Conservation (phyloP, 2,113 vertebrate genomes). For the Paedocypris sp. region DNA sequence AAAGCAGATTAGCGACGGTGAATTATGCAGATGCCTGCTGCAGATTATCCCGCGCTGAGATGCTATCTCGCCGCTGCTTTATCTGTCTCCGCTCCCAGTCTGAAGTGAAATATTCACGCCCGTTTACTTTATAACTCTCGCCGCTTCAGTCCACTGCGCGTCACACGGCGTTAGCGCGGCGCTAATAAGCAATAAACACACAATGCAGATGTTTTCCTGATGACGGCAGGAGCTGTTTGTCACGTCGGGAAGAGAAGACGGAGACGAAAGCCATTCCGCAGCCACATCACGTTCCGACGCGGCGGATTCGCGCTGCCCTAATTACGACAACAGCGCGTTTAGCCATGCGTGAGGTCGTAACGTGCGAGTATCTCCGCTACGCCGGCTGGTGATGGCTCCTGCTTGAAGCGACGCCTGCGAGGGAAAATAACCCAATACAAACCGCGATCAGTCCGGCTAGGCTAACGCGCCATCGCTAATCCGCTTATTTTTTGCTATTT, state of each 20-base stretch:
- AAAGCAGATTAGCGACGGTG: constrained; percentile 63
- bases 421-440: too few relatives aligned
- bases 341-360: constrained; percentile 41
- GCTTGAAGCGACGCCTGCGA: too few relatives aligned
- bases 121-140: constrained; percentile 9
- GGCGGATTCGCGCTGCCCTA: constrained; percentile 55
- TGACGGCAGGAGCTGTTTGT: constrained; percentile 46
- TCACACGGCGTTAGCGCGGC: background rate
- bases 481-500: too few relatives aligned
- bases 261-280: constrained; percentile 48
- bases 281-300: constrained; percentile 47
- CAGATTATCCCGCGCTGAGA: constrained; percentile 58
- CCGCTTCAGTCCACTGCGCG: background rate
- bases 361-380: constrained; percentile 4
- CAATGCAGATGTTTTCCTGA: background rate
- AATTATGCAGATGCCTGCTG: constrained; percentile 68
- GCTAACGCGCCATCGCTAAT: too few relatives aligned
- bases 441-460: too few relatives aligned
- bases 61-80: constrained; percentile 51
- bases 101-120: constrained; percentile 7
- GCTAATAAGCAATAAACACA: background rate
- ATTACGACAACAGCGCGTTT: constrained; percentile 49
- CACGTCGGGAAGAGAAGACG: constrained; percentile 51
- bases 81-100: constrained; percentile 43
- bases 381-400: background rate